Conservation (phyloP, 2,888 invertebrate genomes). For the Catotricha subobsoleta region DNA sequence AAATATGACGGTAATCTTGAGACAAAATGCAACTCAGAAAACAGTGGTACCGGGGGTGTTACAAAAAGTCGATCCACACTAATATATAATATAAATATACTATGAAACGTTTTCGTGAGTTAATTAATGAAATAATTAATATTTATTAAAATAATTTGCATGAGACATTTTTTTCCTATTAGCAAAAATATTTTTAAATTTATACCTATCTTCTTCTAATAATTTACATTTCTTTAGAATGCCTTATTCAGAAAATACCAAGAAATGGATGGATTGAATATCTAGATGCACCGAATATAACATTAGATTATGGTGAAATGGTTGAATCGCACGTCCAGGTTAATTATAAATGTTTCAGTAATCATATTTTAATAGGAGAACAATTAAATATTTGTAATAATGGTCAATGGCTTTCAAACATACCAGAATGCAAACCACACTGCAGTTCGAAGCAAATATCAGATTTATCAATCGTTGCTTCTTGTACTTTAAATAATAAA, state of each 20-base stretch:
- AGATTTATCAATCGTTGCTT: neutral
- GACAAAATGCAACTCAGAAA: too few relatives aligned
- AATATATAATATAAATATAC: too few relatives aligned
- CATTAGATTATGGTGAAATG: neutral
- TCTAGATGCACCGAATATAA: neutral
- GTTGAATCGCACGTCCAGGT: neutral
- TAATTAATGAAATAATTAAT: too few relatives aligned
- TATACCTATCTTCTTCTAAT: too few relatives aligned
- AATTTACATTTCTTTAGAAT: too few relatives aligned
- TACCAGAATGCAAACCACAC: neutral
- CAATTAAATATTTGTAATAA: neutral
- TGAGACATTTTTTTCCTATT: too few relatives aligned
- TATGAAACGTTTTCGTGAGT: too few relatives aligned
- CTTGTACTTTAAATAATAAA: slow-evolving; percentile 7
- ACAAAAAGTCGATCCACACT: too few relatives aligned
- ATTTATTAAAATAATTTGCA: too few relatives aligned
- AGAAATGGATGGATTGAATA: neutral
- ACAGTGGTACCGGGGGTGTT: too few relatives aligned
- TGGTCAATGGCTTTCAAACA: neutral
- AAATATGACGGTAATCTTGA: too few relatives aligned
- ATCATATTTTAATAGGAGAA: neutral
- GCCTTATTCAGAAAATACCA: neutral
- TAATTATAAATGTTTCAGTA: neutral
- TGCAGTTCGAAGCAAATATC: neutral
- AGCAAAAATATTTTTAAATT: too few relatives aligned